Evolutionary conservation across 2,113 vertebrate genomes (phyloP).

Genomic region (Phalacrocorax pelagicus): DNA sequence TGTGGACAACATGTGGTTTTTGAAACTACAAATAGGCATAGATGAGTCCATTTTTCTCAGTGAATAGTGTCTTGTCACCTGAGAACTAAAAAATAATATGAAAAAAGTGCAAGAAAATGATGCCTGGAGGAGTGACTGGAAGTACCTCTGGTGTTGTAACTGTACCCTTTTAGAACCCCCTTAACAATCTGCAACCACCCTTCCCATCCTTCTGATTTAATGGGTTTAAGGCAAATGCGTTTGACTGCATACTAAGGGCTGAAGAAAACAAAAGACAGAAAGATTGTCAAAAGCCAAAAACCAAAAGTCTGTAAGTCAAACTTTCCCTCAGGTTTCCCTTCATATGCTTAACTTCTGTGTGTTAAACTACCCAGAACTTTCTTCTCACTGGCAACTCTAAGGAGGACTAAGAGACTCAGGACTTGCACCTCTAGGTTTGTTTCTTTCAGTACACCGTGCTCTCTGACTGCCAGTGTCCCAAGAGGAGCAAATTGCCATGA

Average conservation of each 20-base stretch:
- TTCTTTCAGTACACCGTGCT: neutral
- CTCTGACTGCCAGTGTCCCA: neutral
- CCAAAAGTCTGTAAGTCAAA: neutral
- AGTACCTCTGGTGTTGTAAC: neutral
- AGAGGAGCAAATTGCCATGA: slow-evolving; percentile 34
- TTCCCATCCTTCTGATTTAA: neutral
- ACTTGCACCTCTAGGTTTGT: neutral
- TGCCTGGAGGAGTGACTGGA: neutral
- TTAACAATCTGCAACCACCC: neutral
- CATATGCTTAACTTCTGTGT: neutral
- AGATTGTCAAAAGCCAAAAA: neutral
- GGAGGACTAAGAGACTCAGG: neutral
- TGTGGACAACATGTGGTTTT: neutral
- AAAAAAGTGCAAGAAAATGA: neutral
- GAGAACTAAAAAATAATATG: neutral
- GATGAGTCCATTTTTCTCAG: neutral
- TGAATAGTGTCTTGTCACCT: neutral
- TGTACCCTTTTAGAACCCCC: neutral
- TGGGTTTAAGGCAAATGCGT: neutral
- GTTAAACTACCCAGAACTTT: neutral
- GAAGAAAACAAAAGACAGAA: neutral
- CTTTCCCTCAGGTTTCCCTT: neutral
- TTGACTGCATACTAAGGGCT: neutral
- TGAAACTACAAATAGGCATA: neutral
- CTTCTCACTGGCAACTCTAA: neutral